Evolutionary conservation across 2,888 invertebrate genomes (phyloP).

Genomic region (Herminia tarsipennalis): DNA sequence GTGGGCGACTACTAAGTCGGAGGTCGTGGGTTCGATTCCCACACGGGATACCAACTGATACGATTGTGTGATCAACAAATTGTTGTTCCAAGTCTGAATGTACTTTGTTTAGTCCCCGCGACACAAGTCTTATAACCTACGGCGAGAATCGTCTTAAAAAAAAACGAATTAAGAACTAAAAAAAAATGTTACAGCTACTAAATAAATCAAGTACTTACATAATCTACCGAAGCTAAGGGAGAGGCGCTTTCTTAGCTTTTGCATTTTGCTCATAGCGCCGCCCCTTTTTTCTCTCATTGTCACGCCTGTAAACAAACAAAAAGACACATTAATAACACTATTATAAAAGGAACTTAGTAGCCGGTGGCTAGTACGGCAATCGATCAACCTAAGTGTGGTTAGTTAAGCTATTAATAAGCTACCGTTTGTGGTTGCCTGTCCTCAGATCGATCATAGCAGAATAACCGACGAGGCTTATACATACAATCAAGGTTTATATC

Average conservation of each 20-base stretch:
- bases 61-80: too few relatives aligned
- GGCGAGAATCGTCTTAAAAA: too few relatives aligned
- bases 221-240: slow-evolving; percentile 98
- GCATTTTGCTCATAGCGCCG: slow-evolving; percentile 95
- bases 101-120: too few relatives aligned
- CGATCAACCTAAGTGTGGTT: slow-evolving; percentile 1
- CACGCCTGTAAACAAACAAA: slow-evolving; percentile 87
- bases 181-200: neutral
- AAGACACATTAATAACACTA: slow-evolving; percentile 37
- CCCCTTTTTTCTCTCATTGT: slow-evolving; percentile 97
- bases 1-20: too few relatives aligned
- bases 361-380: neutral
- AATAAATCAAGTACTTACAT: slow-evolving; percentile 89
- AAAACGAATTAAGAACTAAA: too few relatives aligned
- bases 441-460: neutral
- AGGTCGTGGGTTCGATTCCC: too few relatives aligned
- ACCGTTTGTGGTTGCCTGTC: slow-evolving; percentile 4
- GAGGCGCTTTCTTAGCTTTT: slow-evolving; percentile 97
- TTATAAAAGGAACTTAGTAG: neutral
- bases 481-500: too few relatives aligned
- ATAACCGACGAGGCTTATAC: too few relatives aligned
- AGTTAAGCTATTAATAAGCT: too few relatives aligned
- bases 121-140: too few relatives aligned
- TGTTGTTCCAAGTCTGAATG: too few relatives aligned
- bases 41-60: too few relatives aligned